phyloP scores from a whole-genome alignment of 92 coral and sea anemone species.

The Meandrina meandrites region DNA sequence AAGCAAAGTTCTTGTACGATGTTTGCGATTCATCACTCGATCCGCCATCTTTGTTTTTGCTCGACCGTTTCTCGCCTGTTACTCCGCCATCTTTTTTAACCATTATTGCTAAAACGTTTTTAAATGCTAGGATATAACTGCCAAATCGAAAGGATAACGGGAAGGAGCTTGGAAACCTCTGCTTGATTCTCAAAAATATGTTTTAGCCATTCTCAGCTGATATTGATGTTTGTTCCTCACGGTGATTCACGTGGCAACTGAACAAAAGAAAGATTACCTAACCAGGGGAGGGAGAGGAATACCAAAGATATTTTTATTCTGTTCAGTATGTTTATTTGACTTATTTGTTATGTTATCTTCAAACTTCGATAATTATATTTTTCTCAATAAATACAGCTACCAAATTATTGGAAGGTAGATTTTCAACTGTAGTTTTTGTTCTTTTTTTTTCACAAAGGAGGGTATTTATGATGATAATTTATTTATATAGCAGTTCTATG shows the following conservation, averaged over 20 bases:
- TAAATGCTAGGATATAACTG: not conserved
- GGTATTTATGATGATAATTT: not conserved
- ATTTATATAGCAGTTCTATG: not conserved
- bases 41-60: slow-evolving; percentile 54
- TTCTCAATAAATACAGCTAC: not conserved
- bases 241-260: slow-evolving; percentile 42
- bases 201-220: slow-evolving; percentile 34
- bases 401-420: not conserved
- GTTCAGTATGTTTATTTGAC: too few relatives aligned
- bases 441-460: not conserved
- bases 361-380: not conserved
- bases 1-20: slow-evolving; percentile 66
- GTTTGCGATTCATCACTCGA: slow-evolving; percentile 24
- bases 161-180: not conserved
- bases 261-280: not conserved
- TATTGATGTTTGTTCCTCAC: not conserved
- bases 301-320: not conserved
- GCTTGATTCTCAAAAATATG: not conserved
- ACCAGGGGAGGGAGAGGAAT: slow-evolving; percentile 33
- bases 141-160: not conserved
- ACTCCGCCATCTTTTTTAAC: slow-evolving; percentile 12
- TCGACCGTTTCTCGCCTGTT: slow-evolving; percentile 20
- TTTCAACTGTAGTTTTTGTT: not conserved
- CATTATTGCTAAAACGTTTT: not conserved
- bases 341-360: not conserved